A percentile compares a stretch with the other conserved stretches of the same genome.
phyloP scores from a whole-genome alignment of 2,113 vertebrate genomes.

The Stigmatopora nigra region DNA sequence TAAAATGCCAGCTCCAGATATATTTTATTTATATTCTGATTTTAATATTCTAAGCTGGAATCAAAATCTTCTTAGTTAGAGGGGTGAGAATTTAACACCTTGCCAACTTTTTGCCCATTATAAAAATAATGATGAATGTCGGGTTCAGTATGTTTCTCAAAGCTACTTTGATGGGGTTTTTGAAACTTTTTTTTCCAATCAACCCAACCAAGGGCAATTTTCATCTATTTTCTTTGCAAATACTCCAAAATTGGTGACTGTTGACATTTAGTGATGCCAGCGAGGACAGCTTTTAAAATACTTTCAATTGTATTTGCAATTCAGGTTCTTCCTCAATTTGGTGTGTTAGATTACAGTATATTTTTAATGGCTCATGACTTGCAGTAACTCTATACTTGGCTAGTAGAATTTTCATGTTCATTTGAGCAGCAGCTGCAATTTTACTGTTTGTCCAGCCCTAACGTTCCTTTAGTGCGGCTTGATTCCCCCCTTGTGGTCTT shows the following conservation, averaged over 20 bases:
- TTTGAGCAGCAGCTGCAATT: neutral
- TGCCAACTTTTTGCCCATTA: neutral
- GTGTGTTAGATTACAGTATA: neutral
- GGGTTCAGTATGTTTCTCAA: neutral
- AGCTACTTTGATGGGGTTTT: neutral
- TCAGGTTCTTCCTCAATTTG: neutral
- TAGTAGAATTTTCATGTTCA: neutral
- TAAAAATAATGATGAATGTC: neutral
- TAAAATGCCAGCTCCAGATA: too few relatives aligned
- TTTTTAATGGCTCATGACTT: neutral
- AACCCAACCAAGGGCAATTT: neutral
- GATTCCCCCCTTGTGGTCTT: slow-evolving; percentile 54
- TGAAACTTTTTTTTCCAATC: neutral
- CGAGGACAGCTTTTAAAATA: neutral
- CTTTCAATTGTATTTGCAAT: neutral
- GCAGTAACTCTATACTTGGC: neutral
- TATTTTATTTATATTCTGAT: too few relatives aligned
- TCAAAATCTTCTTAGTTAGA: too few relatives aligned
- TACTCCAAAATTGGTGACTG: too few relatives aligned
- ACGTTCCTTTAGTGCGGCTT: slow-evolving; percentile 6
- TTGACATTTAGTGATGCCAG: neutral
- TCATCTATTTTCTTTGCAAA: neutral
- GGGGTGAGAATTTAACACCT: too few relatives aligned
- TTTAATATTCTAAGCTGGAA: too few relatives aligned
- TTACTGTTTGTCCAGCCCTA: slow-evolving; percentile 1